Base-by-base conservation (phyloP, 2,113 vertebrate genomes). In the Limanda limanda region DNA sequence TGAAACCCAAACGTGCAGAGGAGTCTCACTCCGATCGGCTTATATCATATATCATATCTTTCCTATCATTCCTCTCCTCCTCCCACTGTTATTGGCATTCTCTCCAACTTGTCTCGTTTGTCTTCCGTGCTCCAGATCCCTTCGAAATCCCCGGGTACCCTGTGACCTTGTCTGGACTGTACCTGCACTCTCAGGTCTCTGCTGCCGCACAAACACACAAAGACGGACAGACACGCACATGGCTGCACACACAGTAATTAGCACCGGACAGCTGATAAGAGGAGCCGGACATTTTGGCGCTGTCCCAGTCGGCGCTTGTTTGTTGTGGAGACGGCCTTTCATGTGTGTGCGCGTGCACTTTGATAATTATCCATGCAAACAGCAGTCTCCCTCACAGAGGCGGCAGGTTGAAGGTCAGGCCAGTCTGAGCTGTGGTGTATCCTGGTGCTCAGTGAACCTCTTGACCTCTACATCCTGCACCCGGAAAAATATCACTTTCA, bases 401-500 rank as follows among this genome's bases (percentile, higher is more conserved):
- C 66, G 66, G 69, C 67, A 76, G 78, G 83, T 76, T 91, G 81
- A 89, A 87, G 86, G 89, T 87, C 81, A 83, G 77, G 60, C 58
- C 51, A n/a, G 45, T 71, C 85, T 65, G 82, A 85, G 71, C 51
- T 65, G 6, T 64, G 61, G 64, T 62, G 62, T 56, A 75, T 87
- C 83, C 78, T 81, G 31, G 31, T 71, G 68, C 68, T 74, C 79
- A 63, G 74, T 79, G 76, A 79, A 70, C 57, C 83, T 78, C 69
- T 86, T 80, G 82, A 89, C 83, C 86, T 78, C 73, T n/a, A 76
- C 70, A 76, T 83, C 79, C 85, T 78, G 79, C n/a, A n/a, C 61
- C 55, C n/a, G 59, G 69, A 78, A 79, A 74, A 83, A 79, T 81
- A 79, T 85, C 73, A 82, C 77, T 85, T 87, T 86, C 64, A 66